These are phyloP conservation scores for Cryptotis parvus DNA, from an alignment of 2,113 vertebrate species.

Conservation along the genomic window DNA sequence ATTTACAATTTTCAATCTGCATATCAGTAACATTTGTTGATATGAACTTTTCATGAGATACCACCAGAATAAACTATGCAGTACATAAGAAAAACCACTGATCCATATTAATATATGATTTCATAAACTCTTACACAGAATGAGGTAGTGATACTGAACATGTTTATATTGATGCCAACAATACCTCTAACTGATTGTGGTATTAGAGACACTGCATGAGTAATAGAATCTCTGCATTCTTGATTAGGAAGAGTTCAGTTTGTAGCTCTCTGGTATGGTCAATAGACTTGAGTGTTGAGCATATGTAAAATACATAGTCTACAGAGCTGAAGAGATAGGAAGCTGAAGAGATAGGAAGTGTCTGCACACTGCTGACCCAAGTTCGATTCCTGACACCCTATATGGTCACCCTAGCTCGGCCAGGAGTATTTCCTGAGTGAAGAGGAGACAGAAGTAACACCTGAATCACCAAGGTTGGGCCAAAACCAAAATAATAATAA, in stretches of 20 bases:
- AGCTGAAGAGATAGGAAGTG: too few relatives aligned
- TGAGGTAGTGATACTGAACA: not conserved
- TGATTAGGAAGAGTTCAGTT: not conserved
- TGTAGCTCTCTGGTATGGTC: not conserved
- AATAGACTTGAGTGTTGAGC: not conserved
- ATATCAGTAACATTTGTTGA: constrained; percentile 23
- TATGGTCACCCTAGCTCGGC: too few relatives aligned
- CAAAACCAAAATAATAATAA: too few relatives aligned
- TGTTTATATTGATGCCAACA: not conserved
- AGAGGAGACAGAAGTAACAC: too few relatives aligned
- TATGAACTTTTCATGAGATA: not conserved
- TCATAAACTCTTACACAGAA: too few relatives aligned
- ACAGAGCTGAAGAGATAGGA: too few relatives aligned
- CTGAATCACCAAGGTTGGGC: too few relatives aligned
- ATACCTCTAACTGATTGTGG: not conserved
- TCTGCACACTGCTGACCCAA: too few relatives aligned
- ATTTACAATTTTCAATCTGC: not conserved
- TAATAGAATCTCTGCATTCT: not conserved
- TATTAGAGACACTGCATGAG: not conserved
- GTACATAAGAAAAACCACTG: not conserved
- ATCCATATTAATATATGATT: not conserved
- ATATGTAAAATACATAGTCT: too few relatives aligned
- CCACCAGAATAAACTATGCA: not conserved
- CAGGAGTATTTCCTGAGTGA: too few relatives aligned
- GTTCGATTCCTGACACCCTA: too few relatives aligned